These are phyloP conservation scores for Morinoia aosen DNA, from an alignment of 2,888 invertebrate species.

Conservation along the genomic window DNA sequence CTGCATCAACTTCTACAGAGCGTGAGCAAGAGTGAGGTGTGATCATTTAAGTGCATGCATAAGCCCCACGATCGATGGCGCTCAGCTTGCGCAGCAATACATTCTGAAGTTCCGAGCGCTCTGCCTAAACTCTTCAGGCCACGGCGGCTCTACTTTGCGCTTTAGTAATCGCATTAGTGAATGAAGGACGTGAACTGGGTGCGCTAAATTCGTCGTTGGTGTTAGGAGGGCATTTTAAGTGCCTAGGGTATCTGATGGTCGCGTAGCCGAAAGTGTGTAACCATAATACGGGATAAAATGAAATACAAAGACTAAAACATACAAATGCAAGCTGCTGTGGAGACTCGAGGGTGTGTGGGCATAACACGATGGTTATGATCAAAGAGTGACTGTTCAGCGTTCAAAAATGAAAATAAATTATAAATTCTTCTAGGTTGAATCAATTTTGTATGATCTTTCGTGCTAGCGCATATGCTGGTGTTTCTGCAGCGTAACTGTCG, in stretches of 20 bases:
- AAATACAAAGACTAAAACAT: too few species aligned
- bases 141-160: neutral
- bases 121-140: neutral
- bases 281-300: too few species aligned
- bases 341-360: neutral
- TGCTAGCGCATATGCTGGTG: neutral
- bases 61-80: neutral
- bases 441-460: neutral
- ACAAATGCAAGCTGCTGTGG: neutral
- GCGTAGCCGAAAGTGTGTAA: neutral
- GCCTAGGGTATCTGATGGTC: neutral
- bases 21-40: neutral
- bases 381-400: neutral
- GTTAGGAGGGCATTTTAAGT: neutral
- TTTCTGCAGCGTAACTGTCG: neutral
- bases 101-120: neutral
- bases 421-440: neutral
- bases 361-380: neutral
- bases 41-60: neutral
- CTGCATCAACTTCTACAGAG: neutral
- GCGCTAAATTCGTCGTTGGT: neutral
- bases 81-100: neutral
- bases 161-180: neutral
- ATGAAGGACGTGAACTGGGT: neutral
- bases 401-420: neutral